Evolutionary conservation across 2,888 invertebrate genomes (phyloP), one percentile per base, ranked within the genome.

Genomic region (Pardosa pseudoannulata): DNA sequence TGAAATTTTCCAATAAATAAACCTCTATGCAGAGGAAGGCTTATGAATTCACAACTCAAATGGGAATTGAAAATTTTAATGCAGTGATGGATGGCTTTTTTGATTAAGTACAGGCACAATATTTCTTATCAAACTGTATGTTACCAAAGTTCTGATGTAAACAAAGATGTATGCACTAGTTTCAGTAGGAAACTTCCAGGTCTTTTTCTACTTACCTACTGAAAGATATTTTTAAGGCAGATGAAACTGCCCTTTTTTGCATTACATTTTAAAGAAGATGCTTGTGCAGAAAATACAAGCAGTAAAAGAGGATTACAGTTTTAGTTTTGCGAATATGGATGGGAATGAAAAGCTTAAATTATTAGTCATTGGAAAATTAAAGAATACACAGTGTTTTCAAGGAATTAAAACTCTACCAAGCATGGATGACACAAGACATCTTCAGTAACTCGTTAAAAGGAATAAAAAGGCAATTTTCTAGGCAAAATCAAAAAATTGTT

Each of bases 61-160:
- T 13, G 39, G 39, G 13, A 9, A 39, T 39, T 39, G 39, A 39
- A 39, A 13, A 39, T 39, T 39, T 39, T 39, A 39, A 39, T 39
- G 39, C 39, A 39, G 39, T 39, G 39, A 39, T n/a, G 56, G 19
- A 19, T 0, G 19, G 56, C 1, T 56, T 56, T 19, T 19, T 56
- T 7, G 0, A n/a, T 56, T n/a, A 39, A 39, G 39, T 9, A 7
- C 7, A 56, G 56, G 2, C 1, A 56, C 56, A 56, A 56, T 56
- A n/a, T 19, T 56, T 56, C n/a, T n/a, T n/a, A 56, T 56, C 56
- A 56, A 56, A 56, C 0, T n/a, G 19, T 56, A 56, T 56, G 56
- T 56, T 13, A 1, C 56, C 56, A 56, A 56, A 56, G 56, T 0
- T 56, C 7, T 56, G 1, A 56, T 56, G 56, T 56, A 56, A 56